A percentile compares a stretch with the other conserved stretches of the same genome.
Conservation (phyloP, 2,888 invertebrate species). For the Notodonta ziczac region DNA sequence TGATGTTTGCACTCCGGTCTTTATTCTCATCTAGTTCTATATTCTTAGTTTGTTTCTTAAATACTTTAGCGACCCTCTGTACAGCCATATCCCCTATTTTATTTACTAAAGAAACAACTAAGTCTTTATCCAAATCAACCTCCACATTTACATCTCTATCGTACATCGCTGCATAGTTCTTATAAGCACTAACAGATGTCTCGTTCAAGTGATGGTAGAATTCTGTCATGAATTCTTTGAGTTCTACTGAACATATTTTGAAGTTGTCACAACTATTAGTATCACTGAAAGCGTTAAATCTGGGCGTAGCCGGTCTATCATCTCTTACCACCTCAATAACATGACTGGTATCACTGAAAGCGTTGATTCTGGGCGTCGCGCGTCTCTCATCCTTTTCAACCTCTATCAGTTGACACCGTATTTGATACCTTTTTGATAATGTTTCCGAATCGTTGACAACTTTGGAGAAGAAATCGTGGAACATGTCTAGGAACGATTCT, state of each 20-base stretch:
- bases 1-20: conserved; percentile 44
- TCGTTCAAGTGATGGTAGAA: conserved; percentile 56
- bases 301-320: neutral
- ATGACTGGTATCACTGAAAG: conserved; percentile 24
- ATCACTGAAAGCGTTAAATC: conserved; percentile 3
- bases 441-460: conserved; percentile 42
- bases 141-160: conserved; percentile 51
- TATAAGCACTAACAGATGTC: conserved; percentile 53
- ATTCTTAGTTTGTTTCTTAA: conserved; percentile 38
- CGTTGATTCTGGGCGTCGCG: conserved; percentile 2
- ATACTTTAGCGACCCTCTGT: conserved; percentile 40
- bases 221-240: conserved; percentile 50
- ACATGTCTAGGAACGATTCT: conserved; percentile 39
- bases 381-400: conserved; percentile 12
- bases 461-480: conserved; percentile 46
- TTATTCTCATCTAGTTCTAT: conserved; percentile 50
- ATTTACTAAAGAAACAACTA: conserved; percentile 41
- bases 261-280: conserved; percentile 44
- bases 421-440: conserved; percentile 45
- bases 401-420: conserved; percentile 49
- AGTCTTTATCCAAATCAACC: conserved; percentile 39
- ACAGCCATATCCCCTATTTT: conserved; percentile 36
- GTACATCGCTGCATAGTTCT: conserved; percentile 67
- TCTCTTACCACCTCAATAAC: conserved; percentile 30
- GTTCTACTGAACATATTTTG: conserved; percentile 60